These are phyloP conservation scores for Amphipyra berbera DNA, from an alignment of 2,888 invertebrate genomes.

Conservation along the genomic window DNA sequence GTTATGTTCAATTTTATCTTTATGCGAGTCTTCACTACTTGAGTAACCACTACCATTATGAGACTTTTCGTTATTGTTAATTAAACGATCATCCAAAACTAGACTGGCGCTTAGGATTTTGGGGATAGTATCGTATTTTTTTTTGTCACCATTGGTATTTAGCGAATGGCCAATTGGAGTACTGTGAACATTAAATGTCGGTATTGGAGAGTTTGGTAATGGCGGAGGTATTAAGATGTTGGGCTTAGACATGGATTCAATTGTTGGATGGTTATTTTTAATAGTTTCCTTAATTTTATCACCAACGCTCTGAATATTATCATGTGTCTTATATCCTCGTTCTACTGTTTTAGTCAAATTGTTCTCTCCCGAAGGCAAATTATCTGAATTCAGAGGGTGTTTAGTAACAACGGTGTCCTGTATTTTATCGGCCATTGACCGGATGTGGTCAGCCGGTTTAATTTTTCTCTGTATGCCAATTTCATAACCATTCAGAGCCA, in stretches of 20 bases:
- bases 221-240: slow-evolving; percentile 79
- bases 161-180: slow-evolving; percentile 67
- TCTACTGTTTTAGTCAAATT: slow-evolving; percentile 77
- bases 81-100: slow-evolving; percentile 54
- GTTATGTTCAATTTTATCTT: slow-evolving; percentile 75
- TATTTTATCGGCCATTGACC: slow-evolving; percentile 87
- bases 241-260: slow-evolving; percentile 61
- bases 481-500: slow-evolving; percentile 88
- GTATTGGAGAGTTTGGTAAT: slow-evolving; percentile 81
- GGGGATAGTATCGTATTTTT: slow-evolving; percentile 65
- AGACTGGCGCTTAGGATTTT: slow-evolving; percentile 67
- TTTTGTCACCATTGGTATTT: slow-evolving; percentile 62
- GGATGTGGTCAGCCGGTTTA: slow-evolving; percentile 87
- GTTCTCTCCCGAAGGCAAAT: slow-evolving; percentile 73
- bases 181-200: slow-evolving; percentile 75
- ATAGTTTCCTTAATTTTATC: slow-evolving; percentile 81
- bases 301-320: slow-evolving; percentile 73
- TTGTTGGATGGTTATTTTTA: slow-evolving; percentile 74
- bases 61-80: slow-evolving; percentile 68
- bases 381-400: slow-evolving; percentile 85
- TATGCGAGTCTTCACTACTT: slow-evolving; percentile 73
- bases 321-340: slow-evolving; percentile 73
- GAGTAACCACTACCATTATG: slow-evolving; percentile 73
- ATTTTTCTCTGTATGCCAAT: slow-evolving; percentile 88
- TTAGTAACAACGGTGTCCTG: slow-evolving; percentile 88